Percentiles rank a stretch among this genome's conserved stretches.
phyloP scores from a whole-genome alignment of 2,113 vertebrate genomes.

The Sisor rabdophorus region DNA sequence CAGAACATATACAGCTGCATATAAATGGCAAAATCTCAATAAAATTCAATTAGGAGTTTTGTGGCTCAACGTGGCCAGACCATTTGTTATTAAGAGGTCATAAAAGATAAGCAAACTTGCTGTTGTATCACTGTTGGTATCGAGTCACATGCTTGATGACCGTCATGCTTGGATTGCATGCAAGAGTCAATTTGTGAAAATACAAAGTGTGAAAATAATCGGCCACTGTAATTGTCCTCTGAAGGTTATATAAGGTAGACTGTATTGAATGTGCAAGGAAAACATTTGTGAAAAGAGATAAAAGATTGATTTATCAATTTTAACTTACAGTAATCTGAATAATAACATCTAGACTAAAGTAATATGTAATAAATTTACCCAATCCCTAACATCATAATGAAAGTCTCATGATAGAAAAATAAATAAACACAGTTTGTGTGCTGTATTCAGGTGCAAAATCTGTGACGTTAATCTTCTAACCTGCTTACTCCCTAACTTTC shows the following conservation, averaged over 20 bases:
- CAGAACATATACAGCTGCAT: neutral
- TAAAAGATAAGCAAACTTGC: slow-evolving; percentile 61
- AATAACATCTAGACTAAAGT: no score
- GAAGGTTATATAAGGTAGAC: neutral
- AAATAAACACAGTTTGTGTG: neutral
- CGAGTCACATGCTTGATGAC: slow-evolving; percentile 51
- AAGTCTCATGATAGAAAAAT: neutral
- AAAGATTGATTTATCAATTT: neutral
- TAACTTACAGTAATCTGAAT: neutral
- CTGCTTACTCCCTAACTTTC: no score
- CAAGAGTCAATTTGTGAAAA: no score
- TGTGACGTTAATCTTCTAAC: no score
- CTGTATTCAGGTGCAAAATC: neutral
- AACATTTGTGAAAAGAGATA: neutral
- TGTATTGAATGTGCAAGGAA: neutral
- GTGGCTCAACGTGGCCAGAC: neutral
- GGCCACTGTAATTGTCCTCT: neutral
- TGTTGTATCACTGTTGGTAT: slow-evolving; percentile 49
- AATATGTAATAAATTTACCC: neutral
- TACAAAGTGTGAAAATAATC: slow-evolving; percentile 4
- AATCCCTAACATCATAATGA: neutral
- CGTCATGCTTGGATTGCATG: slow-evolving; percentile 41
- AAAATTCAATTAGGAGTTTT: neutral
- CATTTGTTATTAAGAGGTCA: slow-evolving; percentile 55
- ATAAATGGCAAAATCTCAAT: neutral